Base-by-base conservation (phyloP, 2,113 vertebrate species). In the Sinocyclocheilus anophthalmus region DNA sequence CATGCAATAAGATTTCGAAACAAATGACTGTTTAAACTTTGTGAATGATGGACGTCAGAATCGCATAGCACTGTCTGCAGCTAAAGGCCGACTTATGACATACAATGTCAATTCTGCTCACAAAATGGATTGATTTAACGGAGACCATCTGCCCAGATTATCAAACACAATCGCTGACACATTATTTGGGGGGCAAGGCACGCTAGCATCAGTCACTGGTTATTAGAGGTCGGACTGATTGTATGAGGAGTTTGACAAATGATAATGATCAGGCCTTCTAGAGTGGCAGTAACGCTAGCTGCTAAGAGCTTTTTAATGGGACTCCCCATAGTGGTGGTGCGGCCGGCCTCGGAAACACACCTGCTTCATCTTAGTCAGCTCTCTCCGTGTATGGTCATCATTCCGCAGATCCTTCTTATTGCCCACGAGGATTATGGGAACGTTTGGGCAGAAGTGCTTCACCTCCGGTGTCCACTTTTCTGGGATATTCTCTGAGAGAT, bases 301-400 rank as follows among this genome's bases (percentile, higher is more conserved):
- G 8, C 24, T 30, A 84, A 84, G 88, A 84, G 82, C 70, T 81
- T 82, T 86, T 81, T 82, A 81, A 81, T 85, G 85, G 22, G 30
- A 22, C 73, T 78, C 73, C 84, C 76, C 39, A 75, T n/a, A 69
- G 75, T 33, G 59, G 63, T 4, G 63, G 30, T 80, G 57, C 26
- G 5, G 26, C 67, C 8, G 69, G 24, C 33, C 45, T 33, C 63
- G 53, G 55, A 3, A 63, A 76, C 65, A 55, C 92, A 98, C 97
- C 97, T 99, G 98, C 88, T 99, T 99, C 98, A 99, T 98, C 93
- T 99, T 99, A 26, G 96, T 96, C 92, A 99, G 95, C 92, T 99
- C 98, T 87, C 95, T 92, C 75, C 97, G 94, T 0, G 98, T 99
- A 79, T 98, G 96, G 37, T 99, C 98, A 0, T 99, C 97, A 0